Base-by-base conservation (phyloP, 2,888 invertebrate genomes). In the Netelia melanura region DNA sequence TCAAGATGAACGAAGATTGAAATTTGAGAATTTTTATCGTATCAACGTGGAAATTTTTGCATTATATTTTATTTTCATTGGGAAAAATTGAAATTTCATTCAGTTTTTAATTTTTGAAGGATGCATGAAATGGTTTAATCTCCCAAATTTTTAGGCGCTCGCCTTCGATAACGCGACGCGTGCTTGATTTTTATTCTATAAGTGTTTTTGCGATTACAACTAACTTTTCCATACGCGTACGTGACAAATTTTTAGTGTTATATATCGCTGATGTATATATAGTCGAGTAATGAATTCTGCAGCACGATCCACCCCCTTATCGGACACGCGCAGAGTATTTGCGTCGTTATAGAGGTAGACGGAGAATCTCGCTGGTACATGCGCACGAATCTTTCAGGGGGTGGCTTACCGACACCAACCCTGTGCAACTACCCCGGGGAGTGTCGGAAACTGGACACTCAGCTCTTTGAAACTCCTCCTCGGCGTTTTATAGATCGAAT, bases 281-380 rank as follows among this genome's bases (percentile, higher is more conserved):
- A 91, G 88, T 84, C 88, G 77, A 87, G 88, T 89, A 91, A 92
- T 90, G 89, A 88, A 92, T 92, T 91, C 92, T 86, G 78, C 68
- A 87, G 88, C 92, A 91, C 90, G 92, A 84, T 80, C 75, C 86
- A 81, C 83, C 81, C 80, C 87, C 89, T 92, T 92, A 92, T 91
- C 92, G 87, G 87, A 85, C 84, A 87, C 81, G 48, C 83, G 86
- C 90, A 90, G 48, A 48, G 89, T 90, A 89, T 91, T 91, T 90
- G 88, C 88, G 25, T 58, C 48, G 17, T 52, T 61, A 56, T 54
- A 23, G 17, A 56, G 62, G 17, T 48, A 23, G 38, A n/a, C 43
- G 44, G 70, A 58, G 23, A 72, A 52, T 64, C 77, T 43, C 44
- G 81, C 14, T 67, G 71, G 87, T 84, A 87, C 87, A 85, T 89